Evolutionary conservation across 2,888 invertebrate genomes (phyloP), one percentile per base, ranked within the genome.

Genomic region (Rotaria magnacalcarata): DNA sequence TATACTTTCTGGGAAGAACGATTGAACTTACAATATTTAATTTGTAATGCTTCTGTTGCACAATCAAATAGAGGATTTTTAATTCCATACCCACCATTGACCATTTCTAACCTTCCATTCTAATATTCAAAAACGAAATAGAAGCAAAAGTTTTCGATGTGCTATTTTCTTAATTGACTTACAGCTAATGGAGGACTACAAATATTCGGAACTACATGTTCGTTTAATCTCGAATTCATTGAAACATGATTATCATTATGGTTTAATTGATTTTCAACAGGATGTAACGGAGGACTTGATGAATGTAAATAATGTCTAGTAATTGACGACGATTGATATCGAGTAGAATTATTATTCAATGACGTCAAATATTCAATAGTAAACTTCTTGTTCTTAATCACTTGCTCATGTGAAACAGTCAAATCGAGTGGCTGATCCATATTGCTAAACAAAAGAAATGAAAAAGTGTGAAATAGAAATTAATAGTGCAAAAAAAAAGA

Each of bases 31-130:
- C 80, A 24, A 80, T 80, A 80, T 80, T 80, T 0, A 11, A 80
- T 80, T 80, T 80, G 80, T 80, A 80, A 47, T 80, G 43, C 80
- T 80, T 80, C 80, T 24, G 47, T 80, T 24, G 47, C 80, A 47
- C 80, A 80, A 80, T 80, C 80, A 80, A 80, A 80, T 4, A 80
- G 14, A n/a, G 80, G 80, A 80, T 80, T 80, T 80, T 47, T 80
- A 10, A 80, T 80, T 11, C 80, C 80, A 80, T 80, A 47, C 11
- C 80, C 80, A 47, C 80, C 80, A 47, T 80, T 80, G 19, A 80
- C 80, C n/a, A 47, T 47, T 80, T 47, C 80, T 8, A 80, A 80
- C 19, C 16, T 16, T 19, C 34, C 16, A 67, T 34, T 67, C 67
- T 67, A 34, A 34, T 19, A 67, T 41, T 27, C 2, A 34, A 16